Percentiles rank a stretch among this genome's conserved stretches.
These are phyloP conservation scores for Leptopilina drosophilae DNA, from an alignment of 2,888 invertebrate genomes.

Conservation along the genomic window DNA sequence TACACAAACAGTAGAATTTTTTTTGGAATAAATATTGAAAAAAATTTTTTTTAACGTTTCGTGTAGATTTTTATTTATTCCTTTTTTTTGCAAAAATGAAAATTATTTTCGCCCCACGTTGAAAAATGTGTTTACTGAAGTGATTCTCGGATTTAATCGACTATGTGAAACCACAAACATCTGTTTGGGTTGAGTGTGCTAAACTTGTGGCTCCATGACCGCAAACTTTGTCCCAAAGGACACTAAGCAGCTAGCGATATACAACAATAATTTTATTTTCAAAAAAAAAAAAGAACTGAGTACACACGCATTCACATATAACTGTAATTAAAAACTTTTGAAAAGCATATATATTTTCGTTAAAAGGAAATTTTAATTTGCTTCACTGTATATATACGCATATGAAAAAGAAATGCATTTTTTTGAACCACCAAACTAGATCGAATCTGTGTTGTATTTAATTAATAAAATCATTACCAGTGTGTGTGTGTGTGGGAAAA, in stretches of 20 bases:
- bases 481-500: not conserved
- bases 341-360: too few relatives aligned
- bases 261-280: not conserved
- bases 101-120: not conserved
- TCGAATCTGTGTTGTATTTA: too few relatives aligned
- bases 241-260: not conserved
- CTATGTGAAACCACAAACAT: conserved; percentile 53
- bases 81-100: not conserved
- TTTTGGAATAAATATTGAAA: too few relatives aligned
- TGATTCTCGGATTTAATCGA: conserved; percentile 4
- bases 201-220: conserved; percentile 22
- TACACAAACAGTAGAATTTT: too few relatives aligned
- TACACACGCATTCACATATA: not conserved
- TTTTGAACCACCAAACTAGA: too few relatives aligned
- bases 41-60: too few relatives aligned
- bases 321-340: not conserved
- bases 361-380: too few relatives aligned
- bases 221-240: conserved; percentile 8
- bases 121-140: conserved; percentile 1
- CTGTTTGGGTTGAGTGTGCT: conserved; percentile 47
- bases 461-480: not conserved
- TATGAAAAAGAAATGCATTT: too few relatives aligned
- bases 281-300: not conserved
- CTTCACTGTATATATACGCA: too few relatives aligned
- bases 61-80: not conserved